Base-by-base conservation (phyloP, 2,888 invertebrate genomes). In the Apotomis turbidana region DNA sequence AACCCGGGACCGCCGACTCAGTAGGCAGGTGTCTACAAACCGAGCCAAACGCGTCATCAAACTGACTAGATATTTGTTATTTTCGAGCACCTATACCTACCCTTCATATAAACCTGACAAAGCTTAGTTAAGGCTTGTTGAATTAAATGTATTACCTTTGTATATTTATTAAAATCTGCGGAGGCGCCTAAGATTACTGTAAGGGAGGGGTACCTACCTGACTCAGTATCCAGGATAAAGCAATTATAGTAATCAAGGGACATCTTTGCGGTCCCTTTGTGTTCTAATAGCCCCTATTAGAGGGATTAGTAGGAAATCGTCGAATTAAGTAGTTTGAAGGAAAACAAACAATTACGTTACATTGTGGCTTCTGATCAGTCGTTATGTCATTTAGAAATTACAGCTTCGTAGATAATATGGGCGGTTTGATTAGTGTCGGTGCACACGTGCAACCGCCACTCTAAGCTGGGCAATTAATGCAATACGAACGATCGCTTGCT, bases 191-290 rank as follows among this genome's bases (percentile, higher is more conserved):
- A 12, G 46, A 86, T 84, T 85, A 27, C 79, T 75, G 75, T 41
- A 41, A 41, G 41, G 41, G 41, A 81, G 77, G 78, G 84, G 27
- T 27, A 27, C 27, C 27, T 27, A 27, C 27, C 27, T 27, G 27
- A 27, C 27, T 79, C 78, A 77, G 76, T 75, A 71, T 9, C 74
- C 80, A 78, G 81, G 86, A 90, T 90, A 75, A 88, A 90, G 90
- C 86, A 91, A 91, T 91, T 91, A 89, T 83, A 81, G 86, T 81
- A 88, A 90, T 89, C 86, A 82, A 82, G 80, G 76, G 83, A 86
- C 86, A 86, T 85, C 79, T 81, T 73, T 76, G 82, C 85, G 85
- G 86, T 80, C 80, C 78, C 81, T 80, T 84, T 84, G 86, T 74
- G 36, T 36, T 41, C 58, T 63, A 72, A 72, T 63, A 52, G 62